phyloP scores from a whole-genome alignment of 2,888 invertebrate species.

The Cetonia aurata region DNA sequence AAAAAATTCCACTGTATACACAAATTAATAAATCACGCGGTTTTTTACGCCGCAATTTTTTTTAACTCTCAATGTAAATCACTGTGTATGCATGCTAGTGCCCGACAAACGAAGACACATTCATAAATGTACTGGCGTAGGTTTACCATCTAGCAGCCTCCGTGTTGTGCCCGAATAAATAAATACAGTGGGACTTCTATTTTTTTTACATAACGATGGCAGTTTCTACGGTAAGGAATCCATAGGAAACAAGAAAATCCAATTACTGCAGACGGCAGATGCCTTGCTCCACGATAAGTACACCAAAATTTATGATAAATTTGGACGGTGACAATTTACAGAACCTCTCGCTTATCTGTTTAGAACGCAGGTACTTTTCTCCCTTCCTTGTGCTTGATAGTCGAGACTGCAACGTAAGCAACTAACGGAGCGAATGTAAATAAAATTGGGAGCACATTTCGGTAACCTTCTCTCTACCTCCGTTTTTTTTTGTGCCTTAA shows the following conservation, averaged over 20 bases:
- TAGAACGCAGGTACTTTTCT: slow-evolving; percentile 25
- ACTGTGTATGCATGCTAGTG: neutral
- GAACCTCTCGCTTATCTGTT: slow-evolving; percentile 30
- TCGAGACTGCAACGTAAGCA: slow-evolving; percentile 11
- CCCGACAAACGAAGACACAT: slow-evolving; percentile 5
- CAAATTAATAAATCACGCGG: neutral
- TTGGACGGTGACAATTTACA: slow-evolving; percentile 41
- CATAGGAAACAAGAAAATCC: slow-evolving; percentile 38
- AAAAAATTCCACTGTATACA: neutral
- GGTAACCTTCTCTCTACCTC: neutral
- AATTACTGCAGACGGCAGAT: slow-evolving; percentile 37
- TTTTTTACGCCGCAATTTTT: neutral
- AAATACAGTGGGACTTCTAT: slow-evolving; percentile 12
- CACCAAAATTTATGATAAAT: slow-evolving; percentile 38
- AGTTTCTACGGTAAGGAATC: slow-evolving; percentile 24
- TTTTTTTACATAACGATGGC: slow-evolving; percentile 14
- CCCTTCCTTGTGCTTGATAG: slow-evolving; percentile 4
- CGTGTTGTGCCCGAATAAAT: slow-evolving; percentile 18
- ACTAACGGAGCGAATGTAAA: slow-evolving; percentile 26
- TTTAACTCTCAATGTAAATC: neutral
- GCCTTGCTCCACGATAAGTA: slow-evolving; percentile 26
- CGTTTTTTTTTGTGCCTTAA: slow-evolving; percentile 11
- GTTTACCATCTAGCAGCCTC: slow-evolving; percentile 12
- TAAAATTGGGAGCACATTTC: slow-evolving; percentile 1
- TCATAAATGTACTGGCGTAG: slow-evolving; percentile 17